These are phyloP conservation scores for Sebastes vulpes DNA, from an alignment of 2,797 vertebrate species.

Conservation along the genomic window DNA sequence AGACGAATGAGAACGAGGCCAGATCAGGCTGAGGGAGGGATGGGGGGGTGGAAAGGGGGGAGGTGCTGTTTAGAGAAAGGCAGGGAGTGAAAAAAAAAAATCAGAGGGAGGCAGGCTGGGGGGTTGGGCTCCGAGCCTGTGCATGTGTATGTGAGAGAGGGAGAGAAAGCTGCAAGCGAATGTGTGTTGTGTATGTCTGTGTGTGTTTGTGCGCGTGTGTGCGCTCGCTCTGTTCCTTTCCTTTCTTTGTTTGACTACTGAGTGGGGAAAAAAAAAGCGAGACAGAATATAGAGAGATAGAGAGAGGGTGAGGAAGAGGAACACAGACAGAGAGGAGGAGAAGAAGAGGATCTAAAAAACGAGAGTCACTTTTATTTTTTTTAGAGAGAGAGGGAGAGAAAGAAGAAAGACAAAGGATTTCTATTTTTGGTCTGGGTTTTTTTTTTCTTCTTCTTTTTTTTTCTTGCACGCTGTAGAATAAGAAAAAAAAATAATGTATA, in stretches of 20 bases:
- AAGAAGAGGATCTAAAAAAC: constrained; percentile 53
- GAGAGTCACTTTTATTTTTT: constrained; percentile 56
- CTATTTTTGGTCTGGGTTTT: constrained; percentile 44
- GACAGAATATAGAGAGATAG: constrained; percentile 76
- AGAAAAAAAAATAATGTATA: constrained; percentile 30
- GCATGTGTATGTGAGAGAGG: constrained; percentile 65
- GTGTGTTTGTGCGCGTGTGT: constrained; percentile 56
- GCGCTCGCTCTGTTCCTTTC: constrained; percentile 83
- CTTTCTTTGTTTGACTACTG: constrained; percentile 91
- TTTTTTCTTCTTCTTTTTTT: neutral
- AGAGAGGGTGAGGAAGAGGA: constrained; percentile 65
- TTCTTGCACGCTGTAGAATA: constrained; percentile 32
- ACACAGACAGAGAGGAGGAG: constrained; percentile 52
- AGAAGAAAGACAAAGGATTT: constrained; percentile 65
- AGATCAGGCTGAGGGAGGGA: constrained; percentile 73
- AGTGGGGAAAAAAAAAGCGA: constrained; percentile 77
- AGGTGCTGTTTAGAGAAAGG: constrained; percentile 85
- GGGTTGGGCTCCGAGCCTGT: constrained; percentile 84
- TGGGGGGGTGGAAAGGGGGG: constrained; percentile 47
- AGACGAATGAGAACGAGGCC: constrained; percentile 84
- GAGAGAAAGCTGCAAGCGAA: constrained; percentile 63
- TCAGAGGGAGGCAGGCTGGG: constrained; percentile 83
- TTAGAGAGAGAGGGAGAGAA: constrained; percentile 8
- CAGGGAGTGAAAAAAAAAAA: constrained; percentile 78
- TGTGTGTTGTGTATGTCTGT: constrained; percentile 69